A percentile compares a stretch with the other conserved stretches of the same genome.
These are phyloP conservation scores for Drosophila pseudoobscura DNA, from an alignment of 1,140 invertebrate genomes.

Conservation along the genomic window DNA sequence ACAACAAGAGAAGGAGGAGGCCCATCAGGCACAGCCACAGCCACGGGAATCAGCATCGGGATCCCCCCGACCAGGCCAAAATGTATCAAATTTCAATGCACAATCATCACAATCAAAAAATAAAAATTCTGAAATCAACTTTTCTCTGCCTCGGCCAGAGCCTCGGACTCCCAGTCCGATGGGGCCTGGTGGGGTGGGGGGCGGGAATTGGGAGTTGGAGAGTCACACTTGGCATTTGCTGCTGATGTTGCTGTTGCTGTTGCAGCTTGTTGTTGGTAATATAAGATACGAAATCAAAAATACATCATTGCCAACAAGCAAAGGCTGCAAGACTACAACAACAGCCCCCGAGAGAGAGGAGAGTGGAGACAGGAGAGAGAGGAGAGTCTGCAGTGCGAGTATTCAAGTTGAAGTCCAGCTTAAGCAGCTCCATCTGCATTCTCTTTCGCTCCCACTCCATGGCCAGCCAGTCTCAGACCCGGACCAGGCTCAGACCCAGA, in stretches of 20 bases:
- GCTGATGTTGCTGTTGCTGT: constrained; percentile 38
- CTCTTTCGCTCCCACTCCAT: constrained; percentile 14
- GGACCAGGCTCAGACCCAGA: constrained; percentile 23
- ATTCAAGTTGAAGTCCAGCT: constrained; percentile 32
- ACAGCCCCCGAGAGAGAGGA: neutral
- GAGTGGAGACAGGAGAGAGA: too few species aligned
- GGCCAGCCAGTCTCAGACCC: constrained; percentile 11
- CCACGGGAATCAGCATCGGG: constrained; percentile 1
- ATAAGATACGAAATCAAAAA: constrained; percentile 82
- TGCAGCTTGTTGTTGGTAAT: constrained; percentile 75
- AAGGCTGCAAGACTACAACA: constrained; percentile 40
- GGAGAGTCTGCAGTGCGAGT: constrained; percentile 5
- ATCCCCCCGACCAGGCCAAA: constrained; percentile 44
- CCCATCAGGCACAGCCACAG: neutral
- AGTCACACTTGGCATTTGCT: constrained; percentile 66
- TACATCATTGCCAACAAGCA: constrained; percentile 81
- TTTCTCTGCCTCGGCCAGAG: constrained; percentile 2
- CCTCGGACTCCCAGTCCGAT: constrained; percentile 1
- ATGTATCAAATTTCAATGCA: constrained; percentile 82
- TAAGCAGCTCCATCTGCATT: constrained; percentile 60
- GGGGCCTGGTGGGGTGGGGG: neutral
- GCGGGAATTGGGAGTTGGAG: constrained; percentile 18
- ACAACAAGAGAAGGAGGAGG: constrained; percentile 8
- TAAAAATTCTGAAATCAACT: constrained; percentile 81
- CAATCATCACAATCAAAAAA: constrained; percentile 82